These are phyloP conservation scores for Numenius arquata DNA, from an alignment of 2,113 vertebrate species.

Conservation along the genomic window DNA sequence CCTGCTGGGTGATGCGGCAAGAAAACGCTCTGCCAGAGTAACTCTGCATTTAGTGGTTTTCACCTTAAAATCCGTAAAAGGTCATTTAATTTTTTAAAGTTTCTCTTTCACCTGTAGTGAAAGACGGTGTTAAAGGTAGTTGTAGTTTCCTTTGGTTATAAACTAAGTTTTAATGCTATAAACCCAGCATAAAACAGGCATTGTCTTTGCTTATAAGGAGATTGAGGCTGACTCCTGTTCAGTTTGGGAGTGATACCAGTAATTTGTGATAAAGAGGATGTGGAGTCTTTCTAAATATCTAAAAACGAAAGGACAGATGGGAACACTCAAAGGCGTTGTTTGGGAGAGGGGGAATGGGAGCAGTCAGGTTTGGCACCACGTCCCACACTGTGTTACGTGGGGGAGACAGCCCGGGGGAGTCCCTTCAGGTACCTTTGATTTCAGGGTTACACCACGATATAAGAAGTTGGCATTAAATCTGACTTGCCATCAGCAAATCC, in stretches of 20 bases:
- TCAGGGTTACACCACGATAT: background rate
- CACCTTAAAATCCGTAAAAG: background rate
- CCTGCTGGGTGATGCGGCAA: rapidly evolving
- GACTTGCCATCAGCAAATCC: background rate
- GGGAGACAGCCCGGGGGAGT: background rate
- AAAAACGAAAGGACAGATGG: background rate
- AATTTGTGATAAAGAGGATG: background rate
- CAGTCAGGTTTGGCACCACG: rapidly evolving
- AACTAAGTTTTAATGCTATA: background rate
- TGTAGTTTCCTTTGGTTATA: background rate
- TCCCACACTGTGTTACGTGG: rapidly evolving
- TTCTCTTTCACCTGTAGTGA: background rate
- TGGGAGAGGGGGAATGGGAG: background rate
- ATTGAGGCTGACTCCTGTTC: background rate
- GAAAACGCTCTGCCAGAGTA: background rate
- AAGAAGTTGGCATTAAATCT: background rate
- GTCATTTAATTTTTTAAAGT: background rate
- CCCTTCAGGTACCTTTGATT: background rate
- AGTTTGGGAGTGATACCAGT: background rate
- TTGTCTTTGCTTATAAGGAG: background rate
- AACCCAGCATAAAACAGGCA: background rate
- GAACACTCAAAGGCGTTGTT: background rate
- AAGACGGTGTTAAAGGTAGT: too few relatives aligned
- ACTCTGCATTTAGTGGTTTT: background rate
- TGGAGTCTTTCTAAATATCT: background rate